These are phyloP conservation scores for Antechinus stuartii DNA, from an alignment of 2,113 vertebrate genomes.

Conservation along the genomic window DNA sequence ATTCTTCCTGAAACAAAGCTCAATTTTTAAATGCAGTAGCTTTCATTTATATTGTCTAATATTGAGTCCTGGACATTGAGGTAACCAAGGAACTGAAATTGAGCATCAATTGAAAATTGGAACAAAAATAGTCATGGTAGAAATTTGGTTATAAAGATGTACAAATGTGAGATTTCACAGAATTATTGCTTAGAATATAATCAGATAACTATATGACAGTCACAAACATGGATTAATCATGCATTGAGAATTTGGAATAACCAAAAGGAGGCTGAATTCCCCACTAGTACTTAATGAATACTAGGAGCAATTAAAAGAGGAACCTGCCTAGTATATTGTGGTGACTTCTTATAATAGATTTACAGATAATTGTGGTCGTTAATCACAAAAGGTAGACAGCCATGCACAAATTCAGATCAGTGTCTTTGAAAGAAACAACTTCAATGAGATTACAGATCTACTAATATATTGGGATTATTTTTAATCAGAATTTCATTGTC, in stretches of 20 bases:
- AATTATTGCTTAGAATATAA: neutral
- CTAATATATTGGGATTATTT: neutral
- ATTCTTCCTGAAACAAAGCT: neutral
- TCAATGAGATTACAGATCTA: neutral
- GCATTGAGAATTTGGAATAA: neutral
- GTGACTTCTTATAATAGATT: neutral
- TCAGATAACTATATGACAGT: neutral
- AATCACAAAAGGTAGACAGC: neutral
- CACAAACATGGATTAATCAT: neutral
- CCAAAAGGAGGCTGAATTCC: neutral
- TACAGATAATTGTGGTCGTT: neutral
- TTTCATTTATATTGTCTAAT: neutral
- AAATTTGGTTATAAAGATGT: neutral
- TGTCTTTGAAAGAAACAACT: neutral
- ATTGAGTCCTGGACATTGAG: neutral
- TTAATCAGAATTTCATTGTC: neutral
- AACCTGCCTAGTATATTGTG: neutral
- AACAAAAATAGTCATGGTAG: neutral
- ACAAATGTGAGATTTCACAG: neutral
- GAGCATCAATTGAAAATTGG: neutral
- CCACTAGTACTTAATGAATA: too few relatives aligned
- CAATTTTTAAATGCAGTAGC: neutral
- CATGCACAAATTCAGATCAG: neutral
- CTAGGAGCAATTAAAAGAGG: neutral
- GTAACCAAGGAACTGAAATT: neutral